Percentiles rank a stretch among this genome's conserved stretches.
Conservation (phyloP, 2,888 invertebrate genomes). For the Lepeophtheirus nordmannii region DNA sequence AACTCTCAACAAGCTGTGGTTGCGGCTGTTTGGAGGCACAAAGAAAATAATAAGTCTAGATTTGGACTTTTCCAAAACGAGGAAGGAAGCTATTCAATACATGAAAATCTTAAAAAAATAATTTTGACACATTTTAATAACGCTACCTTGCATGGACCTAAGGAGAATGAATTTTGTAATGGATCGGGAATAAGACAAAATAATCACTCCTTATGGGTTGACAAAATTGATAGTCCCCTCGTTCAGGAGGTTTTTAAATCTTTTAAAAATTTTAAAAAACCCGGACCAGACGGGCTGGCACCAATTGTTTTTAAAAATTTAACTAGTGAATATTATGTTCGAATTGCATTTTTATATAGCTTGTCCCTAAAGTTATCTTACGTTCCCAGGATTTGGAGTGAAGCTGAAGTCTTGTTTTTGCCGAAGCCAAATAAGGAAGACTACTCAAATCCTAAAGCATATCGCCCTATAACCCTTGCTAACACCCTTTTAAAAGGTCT, state of each 20-base stretch:
- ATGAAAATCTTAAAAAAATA: neutral
- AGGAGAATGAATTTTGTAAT: neutral
- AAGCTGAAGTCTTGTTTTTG: neutral
- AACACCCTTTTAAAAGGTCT: neutral
- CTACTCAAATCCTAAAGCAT: neutral
- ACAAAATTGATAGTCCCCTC: neutral
- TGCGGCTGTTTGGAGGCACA: neutral
- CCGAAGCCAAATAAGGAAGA: neutral
- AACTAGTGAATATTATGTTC: neutral
- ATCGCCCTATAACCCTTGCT: neutral
- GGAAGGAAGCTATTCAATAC: neutral
- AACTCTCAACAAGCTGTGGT: neutral
- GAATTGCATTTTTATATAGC: neutral
- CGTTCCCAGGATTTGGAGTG: neutral
- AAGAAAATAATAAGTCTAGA: neutral
- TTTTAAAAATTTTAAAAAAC: neutral
- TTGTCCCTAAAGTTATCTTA: neutral
- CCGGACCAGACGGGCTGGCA: neutral
- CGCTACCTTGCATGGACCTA: neutral
- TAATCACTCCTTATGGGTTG: neutral
- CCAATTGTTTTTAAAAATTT: neutral
- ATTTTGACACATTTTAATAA: neutral
- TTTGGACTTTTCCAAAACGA: neutral
- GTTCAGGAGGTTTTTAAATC: constrained; percentile 2
- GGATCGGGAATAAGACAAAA: neutral